Evolutionary conservation across 2,888 invertebrate genomes (phyloP).

Genomic region (Syrphus vitripennis): DNA sequence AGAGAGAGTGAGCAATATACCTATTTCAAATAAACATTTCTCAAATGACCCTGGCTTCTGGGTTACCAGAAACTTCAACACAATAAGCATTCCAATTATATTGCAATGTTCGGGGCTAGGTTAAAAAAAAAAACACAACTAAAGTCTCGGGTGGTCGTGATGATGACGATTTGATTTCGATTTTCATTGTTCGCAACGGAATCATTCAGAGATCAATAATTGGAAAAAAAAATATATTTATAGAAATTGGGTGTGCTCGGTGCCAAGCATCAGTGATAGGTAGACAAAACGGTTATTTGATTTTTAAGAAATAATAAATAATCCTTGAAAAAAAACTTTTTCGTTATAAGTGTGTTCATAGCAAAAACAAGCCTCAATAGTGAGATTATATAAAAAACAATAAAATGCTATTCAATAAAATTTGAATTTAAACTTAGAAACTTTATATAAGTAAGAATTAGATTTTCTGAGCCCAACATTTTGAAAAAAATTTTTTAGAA

Average conservation of each 20-base stretch:
- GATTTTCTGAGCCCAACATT: no score
- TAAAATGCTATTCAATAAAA: no score
- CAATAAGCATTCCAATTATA: slow-evolving; percentile 37
- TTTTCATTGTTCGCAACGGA: slow-evolving; percentile 26
- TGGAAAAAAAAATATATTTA: background rate
- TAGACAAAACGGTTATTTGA: background rate
- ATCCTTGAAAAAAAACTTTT: no score
- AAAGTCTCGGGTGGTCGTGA: slow-evolving; percentile 47
- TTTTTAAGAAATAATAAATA: background rate
- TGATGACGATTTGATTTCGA: slow-evolving; percentile 15
- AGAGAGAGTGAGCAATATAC: no score
- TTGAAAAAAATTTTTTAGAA: no score
- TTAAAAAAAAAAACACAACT: slow-evolving; percentile 12
- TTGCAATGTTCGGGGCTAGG: background rate
- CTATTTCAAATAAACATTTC: slow-evolving; percentile 33
- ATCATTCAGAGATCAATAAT: background rate
- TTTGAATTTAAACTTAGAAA: no score
- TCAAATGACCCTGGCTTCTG: slow-evolving; percentile 60
- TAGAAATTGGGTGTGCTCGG: no score
- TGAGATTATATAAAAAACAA: no score
- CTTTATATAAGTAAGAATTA: no score
- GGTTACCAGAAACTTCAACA: slow-evolving; percentile 30
- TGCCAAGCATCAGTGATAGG: background rate
- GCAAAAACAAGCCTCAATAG: no score
- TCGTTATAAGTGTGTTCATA: no score